Conservation (phyloP, 2,797 vertebrate genomes). For the Pelodytes ibericus region DNA sequence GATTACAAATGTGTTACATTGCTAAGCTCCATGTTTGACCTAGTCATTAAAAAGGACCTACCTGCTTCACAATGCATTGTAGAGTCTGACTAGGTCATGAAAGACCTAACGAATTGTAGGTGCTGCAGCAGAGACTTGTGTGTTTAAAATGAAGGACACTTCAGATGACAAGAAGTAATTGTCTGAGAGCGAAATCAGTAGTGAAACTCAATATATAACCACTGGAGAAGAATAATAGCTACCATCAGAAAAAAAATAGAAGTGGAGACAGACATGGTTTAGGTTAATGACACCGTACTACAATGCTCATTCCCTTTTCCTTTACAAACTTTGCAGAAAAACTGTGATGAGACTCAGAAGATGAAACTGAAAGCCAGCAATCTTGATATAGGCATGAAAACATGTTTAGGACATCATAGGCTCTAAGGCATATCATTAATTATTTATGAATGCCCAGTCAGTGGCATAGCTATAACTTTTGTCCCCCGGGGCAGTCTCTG, state of each 20-base stretch:
- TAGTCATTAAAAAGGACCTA: constrained; percentile 1
- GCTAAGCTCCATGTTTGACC: constrained; percentile 9
- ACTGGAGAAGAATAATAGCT: neutral
- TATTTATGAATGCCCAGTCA: too few relatives aligned
- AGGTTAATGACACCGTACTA: neutral
- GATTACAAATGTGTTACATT: neutral
- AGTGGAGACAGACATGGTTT: neutral
- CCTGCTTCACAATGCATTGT: neutral
- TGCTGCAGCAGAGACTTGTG: neutral
- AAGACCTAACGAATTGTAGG: neutral
- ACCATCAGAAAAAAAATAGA: neutral
- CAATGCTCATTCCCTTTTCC: neutral
- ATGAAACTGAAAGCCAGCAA: too few relatives aligned
- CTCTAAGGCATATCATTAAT: too few relatives aligned
- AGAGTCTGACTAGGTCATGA: neutral
- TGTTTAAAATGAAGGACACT: neutral
- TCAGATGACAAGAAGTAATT: neutral
- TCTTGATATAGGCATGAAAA: too few relatives aligned
- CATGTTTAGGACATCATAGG: too few relatives aligned
- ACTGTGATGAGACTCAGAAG: too few relatives aligned
- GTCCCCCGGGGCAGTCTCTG: too few relatives aligned
- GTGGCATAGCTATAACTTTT: too few relatives aligned
- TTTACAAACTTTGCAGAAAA: too few relatives aligned
- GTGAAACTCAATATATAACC: neutral
- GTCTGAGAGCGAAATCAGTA: neutral